Evolutionary conservation across 2,888 invertebrate genomes (phyloP).

Genomic region (Sclerodermus sp.): DNA sequence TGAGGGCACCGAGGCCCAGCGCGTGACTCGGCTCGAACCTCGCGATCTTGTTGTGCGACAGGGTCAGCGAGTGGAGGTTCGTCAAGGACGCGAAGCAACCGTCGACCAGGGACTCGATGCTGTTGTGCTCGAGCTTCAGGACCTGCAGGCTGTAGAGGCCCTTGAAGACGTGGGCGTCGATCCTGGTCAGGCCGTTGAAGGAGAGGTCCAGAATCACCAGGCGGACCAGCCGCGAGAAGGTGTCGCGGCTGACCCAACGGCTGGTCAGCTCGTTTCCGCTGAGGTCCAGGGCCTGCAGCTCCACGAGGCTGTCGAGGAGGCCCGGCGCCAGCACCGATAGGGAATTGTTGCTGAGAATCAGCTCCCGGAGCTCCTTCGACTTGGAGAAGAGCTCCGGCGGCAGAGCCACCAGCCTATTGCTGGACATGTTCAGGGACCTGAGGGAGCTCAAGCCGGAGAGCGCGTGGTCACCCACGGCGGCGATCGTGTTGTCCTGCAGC

Average conservation of each 20-base stretch:
- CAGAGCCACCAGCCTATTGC: conserved; percentile 75
- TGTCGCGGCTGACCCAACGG: conserved; percentile 76
- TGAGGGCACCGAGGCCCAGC: conserved; percentile 72
- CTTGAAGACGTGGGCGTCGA: conserved; percentile 73
- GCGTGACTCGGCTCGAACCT: conserved; percentile 72
- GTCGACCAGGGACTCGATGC: conserved; percentile 70
- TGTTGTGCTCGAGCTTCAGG: conserved; percentile 73
- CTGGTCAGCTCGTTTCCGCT: conserved; percentile 76
- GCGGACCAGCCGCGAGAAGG: conserved; percentile 74
- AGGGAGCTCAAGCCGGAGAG: conserved; percentile 72
- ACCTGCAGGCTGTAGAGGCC: conserved; percentile 76
- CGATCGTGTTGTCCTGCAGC: conserved; percentile 76
- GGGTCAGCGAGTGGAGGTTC: conserved; percentile 75
- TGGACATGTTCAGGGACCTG: conserved; percentile 75
- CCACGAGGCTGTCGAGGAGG: conserved; percentile 72
- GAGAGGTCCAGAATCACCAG: conserved; percentile 76
- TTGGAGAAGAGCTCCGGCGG: conserved; percentile 78
- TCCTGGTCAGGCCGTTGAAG: conserved; percentile 71
- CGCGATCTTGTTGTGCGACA: conserved; percentile 72
- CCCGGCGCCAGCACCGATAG: conserved; percentile 75
- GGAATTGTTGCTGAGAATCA: conserved; percentile 78
- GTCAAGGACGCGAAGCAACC: conserved; percentile 75
- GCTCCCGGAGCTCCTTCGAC: conserved; percentile 71
- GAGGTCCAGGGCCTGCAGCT: conserved; percentile 73
- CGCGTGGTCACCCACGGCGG: conserved; percentile 73